These are phyloP conservation scores for Patiria pectinifera DNA, from an alignment of 53 echinoderm and acorn worm species.

Conservation along the genomic window DNA sequence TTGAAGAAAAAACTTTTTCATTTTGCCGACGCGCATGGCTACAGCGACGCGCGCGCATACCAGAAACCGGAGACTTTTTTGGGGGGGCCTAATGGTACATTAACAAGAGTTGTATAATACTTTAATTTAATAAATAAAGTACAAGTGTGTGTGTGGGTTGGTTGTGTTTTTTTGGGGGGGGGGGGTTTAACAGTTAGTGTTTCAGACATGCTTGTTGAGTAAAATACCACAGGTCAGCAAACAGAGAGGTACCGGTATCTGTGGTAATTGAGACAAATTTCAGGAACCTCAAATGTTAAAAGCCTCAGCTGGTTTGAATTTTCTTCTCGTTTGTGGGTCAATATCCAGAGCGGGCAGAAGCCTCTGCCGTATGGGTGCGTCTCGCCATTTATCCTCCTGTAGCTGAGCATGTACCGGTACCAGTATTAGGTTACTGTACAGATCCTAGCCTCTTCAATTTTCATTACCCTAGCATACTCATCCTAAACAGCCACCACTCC, in stretches of 20 bases:
- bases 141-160: too few species aligned
- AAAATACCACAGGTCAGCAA: not conserved
- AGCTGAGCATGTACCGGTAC: constrained; percentile 21
- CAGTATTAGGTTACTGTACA: constrained; percentile 21
- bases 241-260: not conserved
- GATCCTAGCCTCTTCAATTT: constrained; percentile 47
- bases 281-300: not conserved
- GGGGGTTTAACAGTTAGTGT: not conserved
- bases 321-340: constrained; percentile 14
- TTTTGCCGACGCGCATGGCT: too few species aligned
- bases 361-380: not conserved
- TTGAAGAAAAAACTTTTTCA: too few species aligned
- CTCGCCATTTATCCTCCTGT: constrained; percentile 36
- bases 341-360: not conserved
- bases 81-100: too few species aligned
- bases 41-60: too few species aligned
- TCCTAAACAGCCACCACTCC: constrained; percentile 29
- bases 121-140: too few species aligned
- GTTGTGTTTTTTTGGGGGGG: too few species aligned
- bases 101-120: too few species aligned
- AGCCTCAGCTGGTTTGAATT: not conserved
- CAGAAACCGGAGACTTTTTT: too few species aligned
- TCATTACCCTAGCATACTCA: constrained; percentile 42
- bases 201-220: not conserved
- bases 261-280: constrained; percentile 27